Base-by-base conservation (phyloP, 2,113 vertebrate species). In the Dascyllus trimaculatus region DNA sequence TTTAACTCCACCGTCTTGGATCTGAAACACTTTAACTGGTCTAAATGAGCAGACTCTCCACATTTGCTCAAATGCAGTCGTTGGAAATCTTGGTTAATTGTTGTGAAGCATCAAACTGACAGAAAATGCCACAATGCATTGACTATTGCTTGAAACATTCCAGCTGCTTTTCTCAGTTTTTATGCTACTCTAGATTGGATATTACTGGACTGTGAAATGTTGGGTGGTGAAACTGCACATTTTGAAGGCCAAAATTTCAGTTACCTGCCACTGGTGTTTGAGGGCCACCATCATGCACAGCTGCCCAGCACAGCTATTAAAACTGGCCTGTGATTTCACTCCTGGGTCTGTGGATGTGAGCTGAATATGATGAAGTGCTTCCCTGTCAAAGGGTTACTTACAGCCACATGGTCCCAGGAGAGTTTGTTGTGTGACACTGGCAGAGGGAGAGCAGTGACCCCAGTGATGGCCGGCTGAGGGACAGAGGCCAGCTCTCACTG, bases 361-460 rank as follows among this genome's bases (percentile, higher is more conserved):
- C 71, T 63, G 84, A 84, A 80, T 82, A 89, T 91, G 88, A 93
- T 92, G 72, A 90, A 91, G 83, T 84, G 81, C 73, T 75, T 91
- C 67, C 71, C 74, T 72, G 85, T 89, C 90, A 85, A 70, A 78
- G 54, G 83, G 85, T 91, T 90, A 91, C 84, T 90, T 80, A 85
- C 85, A 88, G 86, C 73, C 72, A 21, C 26, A 17, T 24, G 51
- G 80, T 90, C 88, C 70, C 68, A 24, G 77, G 88, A 90, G 87
- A 64, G 68, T 78, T 78, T 56, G 75, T 72, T 73, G 84, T 82
- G 86, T 90, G 89, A 90, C 89, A 75, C 75, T 71, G 88, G 78
- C 83, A 89, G 87, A 76, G 78, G 86, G 65, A 88, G 77, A 62
- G 78, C 84, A 69, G 57, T 80, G 86, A 87, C 85, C 90, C 84